Percentiles rank a stretch among this genome's conserved stretches.
These are phyloP conservation scores for Opisthograptis luteolata DNA, from an alignment of 2,888 invertebrate species.

Conservation along the genomic window DNA sequence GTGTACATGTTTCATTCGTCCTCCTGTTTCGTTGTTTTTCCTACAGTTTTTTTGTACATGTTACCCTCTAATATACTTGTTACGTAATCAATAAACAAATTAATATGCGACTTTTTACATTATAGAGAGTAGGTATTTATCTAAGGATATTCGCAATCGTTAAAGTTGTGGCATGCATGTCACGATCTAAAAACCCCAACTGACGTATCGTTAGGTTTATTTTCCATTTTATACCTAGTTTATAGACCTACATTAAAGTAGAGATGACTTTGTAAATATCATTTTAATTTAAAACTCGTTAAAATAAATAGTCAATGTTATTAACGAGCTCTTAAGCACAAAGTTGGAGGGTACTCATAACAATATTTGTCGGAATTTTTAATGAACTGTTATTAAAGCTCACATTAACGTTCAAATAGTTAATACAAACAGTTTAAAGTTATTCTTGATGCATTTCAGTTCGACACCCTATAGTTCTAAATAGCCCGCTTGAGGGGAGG, in stretches of 20 bases:
- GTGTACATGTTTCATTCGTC: no score
- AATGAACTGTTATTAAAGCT: slow-evolving; percentile 15
- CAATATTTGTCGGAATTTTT: neutral
- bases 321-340: neutral
- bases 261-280: neutral
- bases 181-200: no score
- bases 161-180: no score
- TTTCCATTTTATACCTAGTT: no score
- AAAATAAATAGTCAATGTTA: slow-evolving; percentile 11
- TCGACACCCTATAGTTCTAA: slow-evolving; percentile 70
- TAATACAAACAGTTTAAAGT: slow-evolving; percentile 41
- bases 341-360: neutral
- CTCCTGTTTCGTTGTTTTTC: no score
- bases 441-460: slow-evolving; percentile 58
- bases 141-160: no score
- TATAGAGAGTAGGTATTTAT: no score
- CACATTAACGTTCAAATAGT: slow-evolving; percentile 25
- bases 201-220: no score
- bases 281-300: slow-evolving; percentile 7
- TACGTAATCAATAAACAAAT: no score
- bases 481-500: slow-evolving; percentile 63
- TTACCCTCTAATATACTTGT: no score
- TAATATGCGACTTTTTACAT: no score
- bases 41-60: no score
- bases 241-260: neutral